Conservation (phyloP, 2,888 invertebrate genomes). For the Drosophila macrospina region DNA sequence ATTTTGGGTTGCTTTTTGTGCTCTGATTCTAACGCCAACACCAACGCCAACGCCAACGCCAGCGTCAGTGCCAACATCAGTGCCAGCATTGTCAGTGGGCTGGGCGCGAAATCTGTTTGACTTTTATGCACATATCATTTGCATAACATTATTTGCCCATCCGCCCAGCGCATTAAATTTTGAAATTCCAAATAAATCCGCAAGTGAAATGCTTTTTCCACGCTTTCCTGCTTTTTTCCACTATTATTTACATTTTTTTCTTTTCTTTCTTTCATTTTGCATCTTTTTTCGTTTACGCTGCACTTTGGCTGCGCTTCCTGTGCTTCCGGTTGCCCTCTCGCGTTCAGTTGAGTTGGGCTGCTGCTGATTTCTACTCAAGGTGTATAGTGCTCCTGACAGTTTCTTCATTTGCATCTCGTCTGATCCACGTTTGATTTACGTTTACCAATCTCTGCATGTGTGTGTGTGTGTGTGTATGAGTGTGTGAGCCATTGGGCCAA, state of each 20-base stretch:
- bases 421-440: constrained; percentile 71
- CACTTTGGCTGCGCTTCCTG: constrained; percentile 54
- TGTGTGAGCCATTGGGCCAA: constrained; percentile 39
- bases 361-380: constrained; percentile 34
- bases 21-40: constrained; percentile 18
- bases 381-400: constrained; percentile 61
- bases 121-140: constrained; percentile 84
- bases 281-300: constrained; percentile 60
- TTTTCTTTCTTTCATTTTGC: constrained; percentile 11
- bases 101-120: constrained; percentile 63
- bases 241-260: not conserved
- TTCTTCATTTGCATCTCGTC: constrained; percentile 70
- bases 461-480: constrained; percentile 2
- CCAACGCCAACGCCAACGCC: constrained; percentile 1
- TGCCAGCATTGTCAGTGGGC: constrained; percentile 7
- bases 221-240: not conserved
- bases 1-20: constrained; percentile 43
- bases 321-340: constrained; percentile 39
- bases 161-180: constrained; percentile 68
- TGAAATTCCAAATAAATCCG: constrained; percentile 73
- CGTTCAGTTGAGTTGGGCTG: constrained; percentile 15
- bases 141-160: constrained; percentile 82
- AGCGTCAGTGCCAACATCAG: constrained; percentile 8
- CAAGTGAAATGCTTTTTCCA: constrained; percentile 71
- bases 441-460: constrained; percentile 34